Evolutionary conservation across 64 coral and sea anemone species (phyloP).

Genomic region (Cladopsammia gracilis): DNA sequence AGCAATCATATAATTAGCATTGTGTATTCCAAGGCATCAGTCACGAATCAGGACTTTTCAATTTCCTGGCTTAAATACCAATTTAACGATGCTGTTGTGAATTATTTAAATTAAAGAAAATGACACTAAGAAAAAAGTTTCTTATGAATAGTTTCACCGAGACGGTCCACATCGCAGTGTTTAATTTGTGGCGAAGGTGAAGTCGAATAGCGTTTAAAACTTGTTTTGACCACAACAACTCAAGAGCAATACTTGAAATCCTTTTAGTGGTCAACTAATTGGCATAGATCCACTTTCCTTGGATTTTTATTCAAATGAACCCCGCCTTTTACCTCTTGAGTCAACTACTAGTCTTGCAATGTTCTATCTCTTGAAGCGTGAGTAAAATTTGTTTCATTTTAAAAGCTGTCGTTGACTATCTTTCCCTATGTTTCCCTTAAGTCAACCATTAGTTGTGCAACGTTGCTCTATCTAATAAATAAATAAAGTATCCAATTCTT

Average conservation of each 20-base stretch:
- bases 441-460: too few relatives aligned
- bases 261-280: constrained; percentile 22
- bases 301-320: neutral
- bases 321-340: neutral
- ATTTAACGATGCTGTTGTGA: neutral
- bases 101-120: neutral
- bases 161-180: neutral
- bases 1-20: constrained; percentile 22
- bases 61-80: neutral
- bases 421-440: too few relatives aligned
- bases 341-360: neutral
- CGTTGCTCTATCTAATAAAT: too few relatives aligned
- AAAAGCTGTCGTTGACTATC: too few relatives aligned
- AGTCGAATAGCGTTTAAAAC: constrained; percentile 23
- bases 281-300: neutral
- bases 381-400: too few relatives aligned
- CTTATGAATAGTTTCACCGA: neutral
- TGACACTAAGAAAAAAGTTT: neutral
- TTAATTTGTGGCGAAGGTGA: neutral
- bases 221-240: constrained; percentile 62
- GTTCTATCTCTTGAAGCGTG: too few relatives aligned
- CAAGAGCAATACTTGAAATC: constrained; percentile 51
- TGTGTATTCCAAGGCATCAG: neutral
- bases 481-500: too few relatives aligned
- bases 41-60: neutral